A percentile compares a stretch with the other conserved stretches of the same genome.
These are phyloP conservation scores for Melanogrammus aeglefinus DNA, from an alignment of 2,797 vertebrate genomes.

Conservation along the genomic window DNA sequence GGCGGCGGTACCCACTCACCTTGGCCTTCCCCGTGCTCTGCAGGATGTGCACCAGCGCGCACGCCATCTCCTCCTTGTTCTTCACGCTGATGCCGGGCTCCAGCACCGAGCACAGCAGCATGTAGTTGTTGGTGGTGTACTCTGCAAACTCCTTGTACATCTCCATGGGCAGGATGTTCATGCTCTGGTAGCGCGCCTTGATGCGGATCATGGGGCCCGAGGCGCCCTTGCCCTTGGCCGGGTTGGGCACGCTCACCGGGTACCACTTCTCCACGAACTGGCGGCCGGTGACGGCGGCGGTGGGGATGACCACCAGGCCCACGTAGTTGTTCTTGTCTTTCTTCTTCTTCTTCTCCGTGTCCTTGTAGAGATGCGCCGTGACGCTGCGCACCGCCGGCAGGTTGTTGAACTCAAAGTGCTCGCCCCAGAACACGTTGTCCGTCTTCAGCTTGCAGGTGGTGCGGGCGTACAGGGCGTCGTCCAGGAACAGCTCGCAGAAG, in stretches of 20 bases:
- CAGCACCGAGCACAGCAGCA: conserved; percentile 91
- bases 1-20: conserved; percentile 68
- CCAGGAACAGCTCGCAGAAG: conserved; percentile 94
- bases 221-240: conserved; percentile 87
- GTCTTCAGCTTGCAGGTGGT: conserved; percentile 98
- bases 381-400: conserved; percentile 87
- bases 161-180: conserved; percentile 98
- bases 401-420: conserved; percentile 98
- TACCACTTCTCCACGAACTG: conserved; percentile 98
- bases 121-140: conserved; percentile 97
- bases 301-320: conserved; percentile 88
- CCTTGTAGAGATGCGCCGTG: conserved; percentile 93
- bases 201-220: conserved; percentile 95
- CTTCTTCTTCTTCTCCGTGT: conserved; percentile 99
- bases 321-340: conserved; percentile 98
- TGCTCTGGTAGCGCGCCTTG: conserved; percentile 94
- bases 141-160: conserved; percentile 99
- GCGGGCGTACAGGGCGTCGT: conserved; percentile 93
- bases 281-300: conserved; percentile 82
- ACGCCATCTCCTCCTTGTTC: conserved; percentile 99
- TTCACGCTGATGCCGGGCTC: conserved; percentile 95
- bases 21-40: conserved; percentile 99
- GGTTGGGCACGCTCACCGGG: conserved; percentile 86
- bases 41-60: conserved; percentile 93
- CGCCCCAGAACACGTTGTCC: conserved; percentile 98